phyloP scores from a whole-genome alignment of 2,797 vertebrate species.

The Enteromius treurensis region DNA sequence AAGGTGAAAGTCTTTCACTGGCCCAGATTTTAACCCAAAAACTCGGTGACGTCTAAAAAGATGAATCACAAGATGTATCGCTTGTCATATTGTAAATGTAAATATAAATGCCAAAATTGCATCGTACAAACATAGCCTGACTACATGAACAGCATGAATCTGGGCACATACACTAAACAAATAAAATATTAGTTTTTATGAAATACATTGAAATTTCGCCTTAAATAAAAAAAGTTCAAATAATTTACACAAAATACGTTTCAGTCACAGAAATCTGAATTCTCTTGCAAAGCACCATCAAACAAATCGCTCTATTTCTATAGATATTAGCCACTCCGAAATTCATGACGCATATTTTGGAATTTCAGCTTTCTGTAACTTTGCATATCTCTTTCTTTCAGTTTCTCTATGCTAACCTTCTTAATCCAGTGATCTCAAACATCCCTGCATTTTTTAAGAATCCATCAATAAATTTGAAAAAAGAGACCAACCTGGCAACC shows the following conservation, averaged over 20 bases:
- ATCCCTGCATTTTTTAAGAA: neutral
- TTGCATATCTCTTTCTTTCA: slow-evolving; percentile 4
- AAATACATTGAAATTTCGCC: neutral
- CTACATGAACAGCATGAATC: neutral
- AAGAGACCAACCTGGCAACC: slow-evolving; percentile 40
- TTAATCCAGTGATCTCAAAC: neutral
- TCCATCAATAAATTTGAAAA: neutral
- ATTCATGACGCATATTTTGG: neutral
- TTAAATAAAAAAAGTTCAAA: neutral
- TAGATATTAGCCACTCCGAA: neutral
- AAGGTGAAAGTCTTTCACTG: neutral
- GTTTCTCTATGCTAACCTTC: neutral
- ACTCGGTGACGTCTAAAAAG: neutral
- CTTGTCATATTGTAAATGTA: neutral
- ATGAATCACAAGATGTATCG: neutral
- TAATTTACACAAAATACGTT: neutral
- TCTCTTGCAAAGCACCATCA: neutral
- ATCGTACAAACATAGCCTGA: neutral
- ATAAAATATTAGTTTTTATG: neutral
- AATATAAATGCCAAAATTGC: neutral
- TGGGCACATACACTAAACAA: neutral
- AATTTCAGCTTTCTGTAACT: slow-evolving; percentile 7
- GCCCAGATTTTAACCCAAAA: neutral
- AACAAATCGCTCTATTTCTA: neutral
- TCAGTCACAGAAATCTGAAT: neutral